Evolutionary conservation across 2,113 vertebrate species (phyloP), one percentile per base, ranked within the genome.

Genomic region (Antechinus stuartii): DNA sequence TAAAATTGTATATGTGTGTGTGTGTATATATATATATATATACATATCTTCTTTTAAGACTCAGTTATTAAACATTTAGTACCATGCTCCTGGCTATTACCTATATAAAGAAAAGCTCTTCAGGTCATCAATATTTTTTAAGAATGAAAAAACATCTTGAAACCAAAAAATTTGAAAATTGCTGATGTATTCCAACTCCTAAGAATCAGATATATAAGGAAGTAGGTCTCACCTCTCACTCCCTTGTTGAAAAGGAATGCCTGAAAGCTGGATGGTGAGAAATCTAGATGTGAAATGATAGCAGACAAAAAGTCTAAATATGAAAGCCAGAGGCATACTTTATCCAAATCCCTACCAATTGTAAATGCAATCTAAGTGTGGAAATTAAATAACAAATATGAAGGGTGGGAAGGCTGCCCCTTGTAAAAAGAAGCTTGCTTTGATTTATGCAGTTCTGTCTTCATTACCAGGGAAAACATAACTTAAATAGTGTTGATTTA

Each of bases 381-480:
- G 61, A 93, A 93, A 50, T 89, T 11, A 89, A 27, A 90, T 52
- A 68, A 52, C 91, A 9, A 96, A 95, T 26, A 68, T 14, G 8
- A 54, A 25, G 4, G 26, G 22, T 47, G 57, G 90, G 46, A 26
- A 23, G 47, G 16, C 9, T 54, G 3, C 26, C 26, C 16, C 54
- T 94, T 76, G 91, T 30, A 54, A 89, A 57, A 7, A 27, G 49
- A 19, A 53, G n/a, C 0, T 9, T 76, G 26, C 53, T 54, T 23
- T 90, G 93, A 96, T 50, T 68, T 91, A 90, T 27, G 1, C 1
- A 16, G 27, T 35, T 22, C 10, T 7, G 11, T n/a, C 19, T 54
- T 95, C n/a, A 84, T 11, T 56, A 30, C 61, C 53, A 93, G 92
- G 54, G 96, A 52, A 42, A 56, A 54, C 52, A 26, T 92, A 61